Percentiles rank a stretch among this genome's conserved stretches.
phyloP scores from a whole-genome alignment of 2,888 invertebrate genomes.

The Spilosoma lubricipeda region DNA sequence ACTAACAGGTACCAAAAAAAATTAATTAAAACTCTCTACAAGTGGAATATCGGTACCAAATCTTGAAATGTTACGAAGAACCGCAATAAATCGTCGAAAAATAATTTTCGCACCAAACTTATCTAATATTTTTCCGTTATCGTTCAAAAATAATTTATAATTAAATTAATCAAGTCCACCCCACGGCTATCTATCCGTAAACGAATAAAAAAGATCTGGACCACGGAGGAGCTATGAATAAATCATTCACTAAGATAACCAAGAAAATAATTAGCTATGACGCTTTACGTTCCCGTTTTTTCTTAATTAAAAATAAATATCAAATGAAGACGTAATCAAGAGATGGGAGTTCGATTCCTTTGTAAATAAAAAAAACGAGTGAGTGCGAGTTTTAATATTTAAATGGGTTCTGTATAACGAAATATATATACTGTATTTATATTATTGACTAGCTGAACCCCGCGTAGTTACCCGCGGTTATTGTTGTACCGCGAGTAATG shows the following conservation, averaged over 20 bases:
- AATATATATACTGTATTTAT: no score
- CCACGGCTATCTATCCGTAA: constrained; percentile 63
- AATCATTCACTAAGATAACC: constrained; percentile 81
- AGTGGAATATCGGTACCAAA: constrained; percentile 7
- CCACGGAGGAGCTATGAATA: constrained; percentile 64
- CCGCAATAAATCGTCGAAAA: constrained; percentile 20
- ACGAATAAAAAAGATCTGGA: constrained; percentile 60
- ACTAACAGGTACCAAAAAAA: neutral
- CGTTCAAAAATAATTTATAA: constrained; percentile 61
- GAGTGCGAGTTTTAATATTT: neutral
- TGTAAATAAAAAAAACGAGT: constrained; percentile 27
- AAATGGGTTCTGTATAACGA: constrained; percentile 35
- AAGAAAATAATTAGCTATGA: constrained; percentile 78
- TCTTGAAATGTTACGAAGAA: constrained; percentile 7
- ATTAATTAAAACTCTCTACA: neutral
- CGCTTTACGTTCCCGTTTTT: constrained; percentile 66
- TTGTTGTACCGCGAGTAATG: no score
- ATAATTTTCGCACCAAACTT: constrained; percentile 40
- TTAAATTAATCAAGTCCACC: constrained; percentile 67
- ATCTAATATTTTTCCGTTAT: constrained; percentile 54
- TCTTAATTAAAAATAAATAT: constrained; percentile 85
- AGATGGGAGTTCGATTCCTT: constrained; percentile 52
- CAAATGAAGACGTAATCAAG: constrained; percentile 73
- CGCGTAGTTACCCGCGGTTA: no score
- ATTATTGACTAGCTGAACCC: no score